These are phyloP conservation scores for Tamias sibiricus DNA, from an alignment of 2,113 vertebrate species.

Conservation along the genomic window DNA sequence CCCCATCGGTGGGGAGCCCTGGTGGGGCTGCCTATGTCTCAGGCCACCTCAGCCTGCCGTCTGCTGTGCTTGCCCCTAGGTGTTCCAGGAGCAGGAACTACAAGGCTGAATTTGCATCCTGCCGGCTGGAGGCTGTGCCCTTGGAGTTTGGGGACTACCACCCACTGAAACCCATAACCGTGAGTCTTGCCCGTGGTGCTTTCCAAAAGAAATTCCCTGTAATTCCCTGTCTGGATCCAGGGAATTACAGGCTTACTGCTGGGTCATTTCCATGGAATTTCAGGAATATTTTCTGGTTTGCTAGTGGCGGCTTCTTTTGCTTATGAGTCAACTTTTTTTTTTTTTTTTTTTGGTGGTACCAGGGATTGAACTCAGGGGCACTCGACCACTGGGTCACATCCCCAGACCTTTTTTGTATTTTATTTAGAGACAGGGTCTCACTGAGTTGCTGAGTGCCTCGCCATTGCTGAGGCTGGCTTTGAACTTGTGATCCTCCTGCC, in stretches of 20 bases:
- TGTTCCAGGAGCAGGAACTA: constrained; percentile 92
- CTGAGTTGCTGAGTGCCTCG: too few species aligned
- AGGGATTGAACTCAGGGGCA: too few species aligned
- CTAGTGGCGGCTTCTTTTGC: background rate
- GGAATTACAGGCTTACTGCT: background rate
- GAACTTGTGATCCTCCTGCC: too few species aligned
- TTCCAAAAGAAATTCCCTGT: too few species aligned
- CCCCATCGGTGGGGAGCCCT: rapidly evolving
- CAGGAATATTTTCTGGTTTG: background rate
- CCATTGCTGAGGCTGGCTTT: too few species aligned
- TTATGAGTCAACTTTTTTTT: background rate
- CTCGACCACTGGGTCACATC: too few species aligned
- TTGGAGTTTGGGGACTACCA: constrained; percentile 96
- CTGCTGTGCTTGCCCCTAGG: constrained; percentile 86
- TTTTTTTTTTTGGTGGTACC: too few species aligned
- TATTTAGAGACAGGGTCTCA: too few species aligned
- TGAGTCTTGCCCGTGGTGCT: constrained; percentile 82
- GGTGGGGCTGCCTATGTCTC: background rate
- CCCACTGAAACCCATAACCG: constrained; percentile 96
- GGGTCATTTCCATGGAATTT: background rate
- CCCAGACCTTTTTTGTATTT: too few species aligned
- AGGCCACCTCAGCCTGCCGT: background rate
- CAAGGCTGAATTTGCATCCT: constrained; percentile 88
- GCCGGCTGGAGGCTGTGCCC: constrained; percentile 85
- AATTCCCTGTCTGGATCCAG: background rate